Evolutionary conservation across 2,888 invertebrate genomes (phyloP).

Genomic region (Biston stratarius): DNA sequence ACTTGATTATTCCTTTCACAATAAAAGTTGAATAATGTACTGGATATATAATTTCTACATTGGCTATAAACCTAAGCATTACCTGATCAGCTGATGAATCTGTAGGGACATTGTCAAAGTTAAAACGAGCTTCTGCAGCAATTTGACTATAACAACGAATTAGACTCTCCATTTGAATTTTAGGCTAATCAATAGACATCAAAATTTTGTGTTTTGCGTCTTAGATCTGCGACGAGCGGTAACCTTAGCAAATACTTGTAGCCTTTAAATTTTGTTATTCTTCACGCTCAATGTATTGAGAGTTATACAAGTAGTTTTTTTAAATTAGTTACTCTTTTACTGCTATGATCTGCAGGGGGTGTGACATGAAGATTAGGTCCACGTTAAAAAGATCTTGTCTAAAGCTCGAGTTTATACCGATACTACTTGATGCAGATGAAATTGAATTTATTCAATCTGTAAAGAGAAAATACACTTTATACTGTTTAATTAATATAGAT

Average conservation of each 20-base stretch:
- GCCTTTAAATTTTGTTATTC: constrained; percentile 28
- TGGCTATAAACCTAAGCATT: constrained; percentile 28
- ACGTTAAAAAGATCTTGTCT: too few species aligned
- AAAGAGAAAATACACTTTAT: constrained; percentile 1
- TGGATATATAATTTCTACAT: neutral
- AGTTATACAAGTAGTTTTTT: too few species aligned
- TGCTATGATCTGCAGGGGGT: too few species aligned
- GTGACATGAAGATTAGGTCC: too few species aligned
- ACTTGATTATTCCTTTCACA: neutral
- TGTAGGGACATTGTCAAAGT: constrained; percentile 86
- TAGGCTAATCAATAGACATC: constrained; percentile 4
- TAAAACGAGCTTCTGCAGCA: constrained; percentile 73
- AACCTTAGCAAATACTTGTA: constrained; percentile 45
- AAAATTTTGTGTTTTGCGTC: constrained; percentile 13
- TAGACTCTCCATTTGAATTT: constrained; percentile 68
- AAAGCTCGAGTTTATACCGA: too few species aligned
- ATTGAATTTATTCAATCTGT: neutral
- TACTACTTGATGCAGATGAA: neutral
- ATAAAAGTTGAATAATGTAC: neutral
- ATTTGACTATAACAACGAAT: constrained; percentile 73
- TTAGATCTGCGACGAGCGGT: constrained; percentile 43
- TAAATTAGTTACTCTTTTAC: too few species aligned
- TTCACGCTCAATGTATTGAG: neutral
- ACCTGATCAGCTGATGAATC: constrained; percentile 79
- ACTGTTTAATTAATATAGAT: neutral